Evolutionary conservation across 2,888 invertebrate species (phyloP).

Genomic region (Andrena minutula): DNA sequence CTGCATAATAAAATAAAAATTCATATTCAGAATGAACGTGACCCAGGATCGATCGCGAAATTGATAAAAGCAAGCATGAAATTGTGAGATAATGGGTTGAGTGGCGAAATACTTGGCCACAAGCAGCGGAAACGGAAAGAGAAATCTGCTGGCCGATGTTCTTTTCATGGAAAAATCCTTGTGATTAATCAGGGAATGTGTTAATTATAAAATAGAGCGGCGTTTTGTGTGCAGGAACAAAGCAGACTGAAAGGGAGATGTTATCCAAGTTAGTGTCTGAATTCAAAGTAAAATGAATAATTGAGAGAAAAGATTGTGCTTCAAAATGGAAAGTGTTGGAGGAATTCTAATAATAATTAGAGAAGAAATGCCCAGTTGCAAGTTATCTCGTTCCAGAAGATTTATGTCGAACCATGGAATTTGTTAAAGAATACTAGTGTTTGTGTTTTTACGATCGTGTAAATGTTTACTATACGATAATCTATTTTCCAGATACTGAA

Average conservation of each 20-base stretch:
- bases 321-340: too few relatives aligned
- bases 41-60: not conserved
- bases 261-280: too few relatives aligned
- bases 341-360: not conserved
- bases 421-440: too few relatives aligned
- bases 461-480: not conserved
- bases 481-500: too few relatives aligned
- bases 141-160: conserved; percentile 22
- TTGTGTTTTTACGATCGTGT: not conserved
- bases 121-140: conserved; percentile 12
- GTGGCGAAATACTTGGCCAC: conserved; percentile 17
- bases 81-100: conserved; percentile 14
- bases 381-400: not conserved
- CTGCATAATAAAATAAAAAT: not conserved
- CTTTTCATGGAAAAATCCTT: conserved; percentile 10
- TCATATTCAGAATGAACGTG: not conserved
- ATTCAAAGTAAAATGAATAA: too few relatives aligned
- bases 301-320: too few relatives aligned
- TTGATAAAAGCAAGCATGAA: not conserved
- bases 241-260: too few relatives aligned
- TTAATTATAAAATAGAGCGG: too few relatives aligned
- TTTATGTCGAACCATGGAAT: too few relatives aligned
- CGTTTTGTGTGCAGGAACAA: too few relatives aligned
- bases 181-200: not conserved
- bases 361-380: not conserved